A percentile compares a stretch with the other conserved stretches of the same genome.
phyloP scores from a whole-genome alignment of 2,888 invertebrate species.

The Bombylius discolor region DNA sequence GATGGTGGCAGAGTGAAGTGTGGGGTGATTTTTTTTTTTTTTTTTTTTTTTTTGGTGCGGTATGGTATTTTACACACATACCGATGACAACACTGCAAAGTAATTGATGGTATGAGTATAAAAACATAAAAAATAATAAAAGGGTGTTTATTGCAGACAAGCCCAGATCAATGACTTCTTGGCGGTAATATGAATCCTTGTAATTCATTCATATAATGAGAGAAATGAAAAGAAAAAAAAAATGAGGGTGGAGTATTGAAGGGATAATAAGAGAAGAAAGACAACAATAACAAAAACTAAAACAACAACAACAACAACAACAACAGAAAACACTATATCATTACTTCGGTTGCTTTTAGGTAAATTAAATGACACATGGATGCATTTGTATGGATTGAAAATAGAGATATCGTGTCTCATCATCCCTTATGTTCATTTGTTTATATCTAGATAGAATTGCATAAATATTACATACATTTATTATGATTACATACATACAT shows the following conservation, averaged over 20 bases:
- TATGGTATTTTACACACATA: no score
- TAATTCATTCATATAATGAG: background rate
- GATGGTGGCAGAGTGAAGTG: no score
- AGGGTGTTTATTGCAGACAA: slow-evolving; percentile 8
- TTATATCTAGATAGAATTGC: no score
- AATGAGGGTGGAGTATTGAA: background rate
- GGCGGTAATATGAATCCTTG: slow-evolving; percentile 3
- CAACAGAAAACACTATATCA: slow-evolving; percentile 4
- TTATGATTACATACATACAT: no score
- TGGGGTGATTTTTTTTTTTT: no score
- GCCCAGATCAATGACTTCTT: slow-evolving; percentile 13
- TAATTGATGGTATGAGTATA: background rate
- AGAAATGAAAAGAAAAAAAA: background rate
- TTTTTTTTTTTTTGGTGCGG: no score
- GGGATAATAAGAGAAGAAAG: no score
- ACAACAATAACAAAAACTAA: no score
- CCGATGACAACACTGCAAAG: no score
- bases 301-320: no score
- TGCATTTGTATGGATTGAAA: slow-evolving; percentile 16
- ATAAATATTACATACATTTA: no score
- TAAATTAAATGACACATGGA: slow-evolving; percentile 36
- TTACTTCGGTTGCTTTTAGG: slow-evolving; percentile 31
- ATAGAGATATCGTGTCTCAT: background rate
- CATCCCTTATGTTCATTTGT: background rate
- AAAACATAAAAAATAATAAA: background rate